Percentiles rank a stretch among this genome's conserved stretches.
Conservation (phyloP, 2,113 vertebrate genomes). For the Orthonyx spaldingii region DNA sequence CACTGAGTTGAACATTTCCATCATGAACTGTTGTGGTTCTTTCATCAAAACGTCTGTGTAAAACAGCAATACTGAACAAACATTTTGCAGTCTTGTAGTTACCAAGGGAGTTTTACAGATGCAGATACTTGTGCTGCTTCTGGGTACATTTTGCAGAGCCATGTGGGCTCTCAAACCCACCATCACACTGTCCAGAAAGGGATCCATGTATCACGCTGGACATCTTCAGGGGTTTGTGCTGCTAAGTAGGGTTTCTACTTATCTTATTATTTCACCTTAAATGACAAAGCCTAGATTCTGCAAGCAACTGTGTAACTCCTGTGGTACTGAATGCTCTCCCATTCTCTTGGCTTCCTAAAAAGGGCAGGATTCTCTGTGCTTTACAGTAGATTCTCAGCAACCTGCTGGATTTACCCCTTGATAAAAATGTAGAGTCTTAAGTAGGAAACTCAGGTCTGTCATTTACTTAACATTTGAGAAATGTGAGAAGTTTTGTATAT, state of each 20-base stretch:
- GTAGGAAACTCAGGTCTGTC: background rate
- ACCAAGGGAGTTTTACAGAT: background rate
- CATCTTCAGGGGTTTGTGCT: background rate
- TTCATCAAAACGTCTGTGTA: background rate
- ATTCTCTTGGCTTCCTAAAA: background rate
- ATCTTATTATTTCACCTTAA: background rate
- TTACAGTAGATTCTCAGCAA: background rate
- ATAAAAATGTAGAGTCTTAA: background rate
- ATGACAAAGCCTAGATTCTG: background rate
- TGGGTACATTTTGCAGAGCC: fast-evolving
- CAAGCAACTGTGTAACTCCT: background rate
- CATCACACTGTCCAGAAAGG: background rate
- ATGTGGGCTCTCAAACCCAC: background rate
- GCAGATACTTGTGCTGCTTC: background rate
- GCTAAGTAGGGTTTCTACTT: background rate
- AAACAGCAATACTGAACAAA: background rate
- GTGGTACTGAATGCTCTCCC: background rate
- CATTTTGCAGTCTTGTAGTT: background rate
- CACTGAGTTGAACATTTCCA: background rate
- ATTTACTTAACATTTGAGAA: background rate
- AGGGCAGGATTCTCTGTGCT: background rate
- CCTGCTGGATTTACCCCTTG: background rate
- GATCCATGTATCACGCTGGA: background rate
- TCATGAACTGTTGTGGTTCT: background rate
- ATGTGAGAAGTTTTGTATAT: background rate